Base-by-base conservation (phyloP, 2,888 invertebrate species). In the Ophraella communa region DNA sequence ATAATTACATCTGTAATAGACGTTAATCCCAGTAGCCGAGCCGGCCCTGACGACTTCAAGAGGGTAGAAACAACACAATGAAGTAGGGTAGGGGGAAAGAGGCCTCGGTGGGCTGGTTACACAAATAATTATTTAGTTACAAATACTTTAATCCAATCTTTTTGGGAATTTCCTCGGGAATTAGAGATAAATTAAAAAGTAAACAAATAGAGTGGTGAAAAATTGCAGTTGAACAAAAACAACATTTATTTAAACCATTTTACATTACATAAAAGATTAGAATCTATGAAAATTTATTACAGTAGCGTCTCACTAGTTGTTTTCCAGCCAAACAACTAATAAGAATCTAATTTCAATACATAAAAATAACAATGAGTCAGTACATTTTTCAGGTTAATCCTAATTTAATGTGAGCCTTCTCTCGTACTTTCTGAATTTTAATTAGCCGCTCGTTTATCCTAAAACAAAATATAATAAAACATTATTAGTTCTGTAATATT, bases 371-470 rank as follows among this genome's bases (percentile, higher is more conserved):
- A 56, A 17, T 39, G 11, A 23, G 56, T 62, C 56, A 62, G 30
- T 62, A 58, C 58, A 58, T 35, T 47, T 58, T 47, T 33, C 30
- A 35, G 27, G 21, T 42, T 21, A 45, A 21, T 33, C 14, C 11
- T 30, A 45, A 45, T 42, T 27, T n/a, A 49, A 45, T 35, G 4
- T 39, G 52, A 49, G 59, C 44, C 21, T 30, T 20, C 33, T 11
- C 57, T 57, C 53, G 39, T 42, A 14, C 10, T 11, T 56, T 59
- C 66, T 66, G 57, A 70, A 47, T 70, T 64, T 49, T 67, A 66
- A 35, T 67, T 69, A 14, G 69, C 56, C 14, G 73, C 72, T 66
- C 73, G 67, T 45, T 74, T 74, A 11, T 71, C 72, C 75, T 75
- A 65, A 44, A 74, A 75, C 47, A 63, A 56, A 53, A 52, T 51